Evolutionary conservation across 2,113 vertebrate species (phyloP).

Genomic region (Panurus biarmicus): DNA sequence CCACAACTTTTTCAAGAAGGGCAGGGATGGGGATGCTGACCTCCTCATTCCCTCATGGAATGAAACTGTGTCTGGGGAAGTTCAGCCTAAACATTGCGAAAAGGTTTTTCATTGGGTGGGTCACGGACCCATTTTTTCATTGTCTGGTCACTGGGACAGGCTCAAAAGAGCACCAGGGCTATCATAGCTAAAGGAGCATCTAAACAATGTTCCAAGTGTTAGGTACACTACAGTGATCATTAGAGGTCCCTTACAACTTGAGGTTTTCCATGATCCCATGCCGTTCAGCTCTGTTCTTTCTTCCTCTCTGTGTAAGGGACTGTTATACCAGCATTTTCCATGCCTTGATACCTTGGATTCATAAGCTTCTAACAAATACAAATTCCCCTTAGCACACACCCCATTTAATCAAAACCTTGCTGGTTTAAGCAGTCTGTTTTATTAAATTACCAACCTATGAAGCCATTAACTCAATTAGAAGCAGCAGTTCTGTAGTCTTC

Average conservation of each 20-base stretch:
- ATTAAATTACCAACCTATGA: constrained; percentile 67
- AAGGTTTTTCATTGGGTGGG: background rate
- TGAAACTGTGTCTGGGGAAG: background rate
- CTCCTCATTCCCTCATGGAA: background rate
- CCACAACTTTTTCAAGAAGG: background rate
- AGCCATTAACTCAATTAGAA: constrained; percentile 63
- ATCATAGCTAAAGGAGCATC: background rate
- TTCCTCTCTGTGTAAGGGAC: background rate
- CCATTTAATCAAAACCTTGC: constrained; percentile 63
- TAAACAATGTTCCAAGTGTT: background rate
- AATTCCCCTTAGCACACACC: constrained; percentile 39
- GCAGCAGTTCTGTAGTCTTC: constrained; percentile 42
- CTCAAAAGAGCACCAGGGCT: background rate
- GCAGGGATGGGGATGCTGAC: too few relatives aligned
- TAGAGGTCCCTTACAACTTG: fast-evolving
- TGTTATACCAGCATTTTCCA: background rate
- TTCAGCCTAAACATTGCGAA: background rate
- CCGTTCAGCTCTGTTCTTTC: background rate
- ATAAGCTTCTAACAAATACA: constrained; percentile 36
- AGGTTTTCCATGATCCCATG: background rate
- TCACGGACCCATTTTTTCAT: too few relatives aligned
- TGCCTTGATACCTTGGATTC: constrained; percentile 17
- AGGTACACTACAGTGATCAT: background rate
- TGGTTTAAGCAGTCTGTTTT: constrained; percentile 63
- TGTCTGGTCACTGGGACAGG: background rate